A percentile compares a stretch with the other conserved stretches of the same genome.
These are phyloP conservation scores for Drosophila equinoxialis DNA, from an alignment of 1,140 invertebrate species.

Conservation along the genomic window DNA sequence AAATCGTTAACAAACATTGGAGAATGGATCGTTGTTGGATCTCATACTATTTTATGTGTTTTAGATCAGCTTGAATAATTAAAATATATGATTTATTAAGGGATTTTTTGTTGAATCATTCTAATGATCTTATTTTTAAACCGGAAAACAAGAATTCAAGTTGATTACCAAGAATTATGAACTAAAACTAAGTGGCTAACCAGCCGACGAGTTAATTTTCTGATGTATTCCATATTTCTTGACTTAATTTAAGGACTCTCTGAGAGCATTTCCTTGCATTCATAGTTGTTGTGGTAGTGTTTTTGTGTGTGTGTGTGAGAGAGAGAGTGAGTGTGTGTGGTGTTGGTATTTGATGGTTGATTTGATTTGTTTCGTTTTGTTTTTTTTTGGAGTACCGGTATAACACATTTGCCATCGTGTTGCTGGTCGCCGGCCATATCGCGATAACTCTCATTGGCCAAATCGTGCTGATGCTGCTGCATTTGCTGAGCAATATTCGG, in stretches of 20 bases:
- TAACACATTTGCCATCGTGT: slow-evolving; percentile 66
- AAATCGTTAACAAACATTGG: background rate
- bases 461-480: slow-evolving; percentile 57
- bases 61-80: background rate
- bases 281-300: slow-evolving; percentile 24
- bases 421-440: slow-evolving; percentile 61
- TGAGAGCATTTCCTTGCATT: slow-evolving; percentile 29
- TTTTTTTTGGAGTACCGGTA: slow-evolving; percentile 75
- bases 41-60: background rate
- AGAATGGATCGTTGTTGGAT: background rate
- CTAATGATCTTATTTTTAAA: too few species aligned
- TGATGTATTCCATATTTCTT: background rate
- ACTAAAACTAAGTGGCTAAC: too few species aligned
- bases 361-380: slow-evolving; percentile 28
- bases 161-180: too few species aligned
- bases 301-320: slow-evolving; percentile 17
- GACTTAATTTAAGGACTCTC: slow-evolving; percentile 8
- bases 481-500: slow-evolving; percentile 63
- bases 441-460: slow-evolving; percentile 70
- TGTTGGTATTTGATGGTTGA: slow-evolving; percentile 34
- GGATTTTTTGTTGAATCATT: too few species aligned
- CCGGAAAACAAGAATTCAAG: too few species aligned
- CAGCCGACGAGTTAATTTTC: too few species aligned
- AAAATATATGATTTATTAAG: too few species aligned
- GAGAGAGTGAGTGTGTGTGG: slow-evolving; percentile 41